Evolutionary conservation across 2,113 vertebrate species (phyloP).

Genomic region (Anguilla rostrata): DNA sequence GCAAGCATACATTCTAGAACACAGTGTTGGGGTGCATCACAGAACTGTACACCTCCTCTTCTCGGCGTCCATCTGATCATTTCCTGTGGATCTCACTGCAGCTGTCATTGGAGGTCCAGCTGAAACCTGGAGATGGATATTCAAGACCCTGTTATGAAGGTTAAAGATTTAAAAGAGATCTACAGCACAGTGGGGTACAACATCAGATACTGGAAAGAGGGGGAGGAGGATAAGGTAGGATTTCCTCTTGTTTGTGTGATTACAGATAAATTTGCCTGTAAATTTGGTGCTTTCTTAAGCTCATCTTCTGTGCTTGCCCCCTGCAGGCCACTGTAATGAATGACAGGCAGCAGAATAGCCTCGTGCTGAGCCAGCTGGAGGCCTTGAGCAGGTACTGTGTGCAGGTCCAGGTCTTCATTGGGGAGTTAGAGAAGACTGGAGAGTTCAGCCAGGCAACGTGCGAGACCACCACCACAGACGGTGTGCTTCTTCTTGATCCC

Average conservation of each 20-base stretch:
- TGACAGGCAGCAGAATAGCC: background rate
- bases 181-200: constrained; percentile 38
- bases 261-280: background rate
- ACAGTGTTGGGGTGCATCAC: background rate
- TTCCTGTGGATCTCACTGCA: constrained; percentile 36
- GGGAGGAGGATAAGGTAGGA: constrained; percentile 48
- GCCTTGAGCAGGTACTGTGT: constrained; percentile 58
- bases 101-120: constrained; percentile 57
- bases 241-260: background rate
- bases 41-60: background rate
- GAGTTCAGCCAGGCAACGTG: constrained; percentile 47
- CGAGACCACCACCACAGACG: constrained; percentile 38
- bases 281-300: no score
- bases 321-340: constrained; percentile 24
- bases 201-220: constrained; percentile 61
- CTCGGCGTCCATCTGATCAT: background rate
- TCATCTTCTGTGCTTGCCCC: background rate
- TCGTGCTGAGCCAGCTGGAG: constrained; percentile 45
- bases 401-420: constrained; percentile 44
- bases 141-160: constrained; percentile 48
- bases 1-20: background rate
- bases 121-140: constrained; percentile 51
- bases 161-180: background rate
- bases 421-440: background rate
- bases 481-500: constrained; percentile 40